Percentiles rank a stretch among this genome's conserved stretches.
These are phyloP conservation scores for Lamproptera curius DNA, from an alignment of 2,888 invertebrate genomes.

Conservation along the genomic window DNA sequence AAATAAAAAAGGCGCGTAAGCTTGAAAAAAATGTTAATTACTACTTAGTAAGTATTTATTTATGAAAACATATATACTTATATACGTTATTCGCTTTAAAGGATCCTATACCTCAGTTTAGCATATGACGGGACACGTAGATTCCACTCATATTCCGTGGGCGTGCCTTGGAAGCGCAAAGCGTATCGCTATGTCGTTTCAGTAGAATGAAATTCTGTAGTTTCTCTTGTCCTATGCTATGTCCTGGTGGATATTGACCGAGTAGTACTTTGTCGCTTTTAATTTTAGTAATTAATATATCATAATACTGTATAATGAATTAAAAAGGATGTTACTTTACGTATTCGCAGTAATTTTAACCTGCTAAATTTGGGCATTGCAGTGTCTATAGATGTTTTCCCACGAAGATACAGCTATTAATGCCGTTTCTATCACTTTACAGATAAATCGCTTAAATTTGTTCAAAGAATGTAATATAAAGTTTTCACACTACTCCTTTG, in stretches of 20 bases:
- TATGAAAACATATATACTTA: background rate
- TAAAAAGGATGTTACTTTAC: too few species aligned
- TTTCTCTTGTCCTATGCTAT: background rate
- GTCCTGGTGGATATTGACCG: background rate
- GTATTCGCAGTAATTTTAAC: too few species aligned
- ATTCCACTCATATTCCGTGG: conserved; percentile 18
- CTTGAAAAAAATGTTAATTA: background rate
- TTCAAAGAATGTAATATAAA: too few species aligned
- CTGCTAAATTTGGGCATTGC: too few species aligned
- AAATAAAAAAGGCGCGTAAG: too few species aligned
- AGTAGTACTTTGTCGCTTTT: too few species aligned
- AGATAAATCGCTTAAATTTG: too few species aligned
- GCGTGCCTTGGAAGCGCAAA: conserved; percentile 12
- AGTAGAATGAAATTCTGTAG: conserved; percentile 5
- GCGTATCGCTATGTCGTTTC: conserved; percentile 12
- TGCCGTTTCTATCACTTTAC: too few species aligned
- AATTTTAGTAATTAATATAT: background rate
- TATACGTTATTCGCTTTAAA: background rate
- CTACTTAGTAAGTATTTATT: background rate
- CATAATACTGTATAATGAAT: too few species aligned
- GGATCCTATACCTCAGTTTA: background rate
- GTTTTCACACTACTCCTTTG: too few species aligned
- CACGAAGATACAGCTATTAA: too few species aligned
- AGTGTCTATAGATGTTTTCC: too few species aligned
- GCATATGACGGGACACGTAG: conserved; percentile 8